These are phyloP conservation scores for Megalopta genalis DNA, from an alignment of 1,140 invertebrate species.

Conservation along the genomic window DNA sequence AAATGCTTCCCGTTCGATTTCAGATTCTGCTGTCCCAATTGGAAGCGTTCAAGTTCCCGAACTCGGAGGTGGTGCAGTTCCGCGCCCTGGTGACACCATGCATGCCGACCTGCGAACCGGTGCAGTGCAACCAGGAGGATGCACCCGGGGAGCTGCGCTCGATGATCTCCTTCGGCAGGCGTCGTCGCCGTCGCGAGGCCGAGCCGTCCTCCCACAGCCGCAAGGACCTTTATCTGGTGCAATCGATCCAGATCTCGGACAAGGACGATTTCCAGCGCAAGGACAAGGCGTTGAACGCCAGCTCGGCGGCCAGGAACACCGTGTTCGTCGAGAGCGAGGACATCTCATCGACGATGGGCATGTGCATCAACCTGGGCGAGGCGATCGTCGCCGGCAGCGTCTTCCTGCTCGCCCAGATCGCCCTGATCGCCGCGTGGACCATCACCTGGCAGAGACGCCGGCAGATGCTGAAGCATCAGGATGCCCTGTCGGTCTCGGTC, in stretches of 20 bases:
- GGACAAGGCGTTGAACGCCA: conserved; percentile 71
- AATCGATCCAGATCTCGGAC: conserved; percentile 95
- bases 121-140: conserved; percentile 90
- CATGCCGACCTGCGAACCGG: conserved; percentile 94
- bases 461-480: conserved; percentile 81
- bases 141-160: conserved; percentile 89
- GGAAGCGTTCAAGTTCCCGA: conserved; percentile 97
- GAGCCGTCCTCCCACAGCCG: conserved; percentile 80
- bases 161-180: conserved; percentile 89
- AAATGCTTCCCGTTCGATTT: conserved; percentile 28
- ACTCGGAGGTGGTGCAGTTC: conserved; percentile 96
- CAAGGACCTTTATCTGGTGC: conserved; percentile 92
- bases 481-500: conserved; percentile 81
- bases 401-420: conserved; percentile 90
- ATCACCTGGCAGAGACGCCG: conserved; percentile 90
- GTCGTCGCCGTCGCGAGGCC: conserved; percentile 81
- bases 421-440: conserved; percentile 90
- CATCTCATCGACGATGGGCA: conserved; percentile 79
- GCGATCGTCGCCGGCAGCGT: conserved; percentile 90
- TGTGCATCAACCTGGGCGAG: conserved; percentile 89
- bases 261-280: conserved; percentile 90
- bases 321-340: conserved; percentile 82
- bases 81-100: conserved; percentile 95
- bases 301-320: conserved; percentile 74
- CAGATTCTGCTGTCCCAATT: conserved; percentile 94